A percentile compares a stretch with the other conserved stretches of the same genome.
phyloP scores from a whole-genome alignment of 2,797 vertebrate species.

The Mallotus villosus region DNA sequence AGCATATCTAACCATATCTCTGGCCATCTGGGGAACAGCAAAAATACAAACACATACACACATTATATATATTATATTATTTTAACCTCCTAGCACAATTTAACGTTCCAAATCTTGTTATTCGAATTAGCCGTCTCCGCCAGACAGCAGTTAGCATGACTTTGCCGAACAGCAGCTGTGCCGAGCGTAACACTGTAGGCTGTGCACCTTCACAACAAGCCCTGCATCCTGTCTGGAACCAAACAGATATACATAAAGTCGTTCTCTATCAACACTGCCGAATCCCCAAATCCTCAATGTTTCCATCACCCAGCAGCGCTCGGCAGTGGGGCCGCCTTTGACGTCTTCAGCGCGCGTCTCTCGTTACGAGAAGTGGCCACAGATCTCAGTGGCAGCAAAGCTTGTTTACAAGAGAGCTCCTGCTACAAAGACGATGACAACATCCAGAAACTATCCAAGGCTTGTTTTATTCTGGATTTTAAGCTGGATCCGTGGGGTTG shows the following conservation, averaged over 20 bases:
- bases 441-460: conserved; percentile 39
- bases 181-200: background rate
- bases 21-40: conserved; percentile 33
- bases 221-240: background rate
- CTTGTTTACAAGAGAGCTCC: conserved; percentile 34
- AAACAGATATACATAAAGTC: background rate
- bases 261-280: background rate
- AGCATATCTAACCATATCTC: conserved; percentile 40
- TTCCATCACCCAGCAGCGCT: conserved; percentile 7
- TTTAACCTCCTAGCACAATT: conserved; percentile 19
- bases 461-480: conserved; percentile 26
- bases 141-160: background rate
- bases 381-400: conserved; percentile 30
- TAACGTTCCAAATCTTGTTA: conserved; percentile 7
- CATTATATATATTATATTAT: conserved; percentile 17
- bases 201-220: background rate
- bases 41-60: conserved; percentile 24
- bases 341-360: background rate
- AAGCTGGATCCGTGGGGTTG: conserved; percentile 28
- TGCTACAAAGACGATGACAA: conserved; percentile 40
- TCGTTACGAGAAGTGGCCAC: background rate
- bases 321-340: conserved; percentile 8
- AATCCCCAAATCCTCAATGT: background rate
- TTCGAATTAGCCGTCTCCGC: background rate
- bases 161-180: background rate